A percentile compares a stretch with the other conserved stretches of the same genome.
Conservation (phyloP, 2,113 vertebrate genomes). For the Upupa epops region DNA sequence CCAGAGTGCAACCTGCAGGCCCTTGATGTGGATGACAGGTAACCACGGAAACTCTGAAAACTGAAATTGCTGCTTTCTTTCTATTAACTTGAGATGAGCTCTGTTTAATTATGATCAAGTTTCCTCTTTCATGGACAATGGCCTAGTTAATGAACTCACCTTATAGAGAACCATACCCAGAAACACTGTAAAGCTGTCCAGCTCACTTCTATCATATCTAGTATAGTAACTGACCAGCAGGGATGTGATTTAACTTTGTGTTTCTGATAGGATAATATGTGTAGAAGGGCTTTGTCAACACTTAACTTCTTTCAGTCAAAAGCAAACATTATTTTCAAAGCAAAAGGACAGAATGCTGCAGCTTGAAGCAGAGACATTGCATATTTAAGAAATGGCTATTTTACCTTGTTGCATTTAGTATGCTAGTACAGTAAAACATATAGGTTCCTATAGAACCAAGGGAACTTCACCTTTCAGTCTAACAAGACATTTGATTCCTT, state of each 20-base stretch:
- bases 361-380: neutral
- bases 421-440: neutral
- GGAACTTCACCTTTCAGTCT: neutral
- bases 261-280: neutral
- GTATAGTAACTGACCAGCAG: neutral
- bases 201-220: neutral
- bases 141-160: neutral
- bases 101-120: neutral
- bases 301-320: neutral
- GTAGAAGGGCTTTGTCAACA: neutral
- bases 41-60: slow-evolving; percentile 58
- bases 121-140: slow-evolving; percentile 4
- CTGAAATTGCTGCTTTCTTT: slow-evolving; percentile 29
- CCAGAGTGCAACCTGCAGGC: slow-evolving; percentile 87
- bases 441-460: neutral
- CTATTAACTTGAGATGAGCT: slow-evolving; percentile 18
- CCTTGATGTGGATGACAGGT: slow-evolving; percentile 90
- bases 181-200: neutral
- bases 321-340: neutral
- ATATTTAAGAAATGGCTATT: neutral
- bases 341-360: neutral
- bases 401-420: neutral
- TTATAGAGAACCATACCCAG: neutral
- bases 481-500: neutral
- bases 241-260: neutral